Base-by-base conservation (phyloP, 2,113 vertebrate genomes). In the Passer domesticus region DNA sequence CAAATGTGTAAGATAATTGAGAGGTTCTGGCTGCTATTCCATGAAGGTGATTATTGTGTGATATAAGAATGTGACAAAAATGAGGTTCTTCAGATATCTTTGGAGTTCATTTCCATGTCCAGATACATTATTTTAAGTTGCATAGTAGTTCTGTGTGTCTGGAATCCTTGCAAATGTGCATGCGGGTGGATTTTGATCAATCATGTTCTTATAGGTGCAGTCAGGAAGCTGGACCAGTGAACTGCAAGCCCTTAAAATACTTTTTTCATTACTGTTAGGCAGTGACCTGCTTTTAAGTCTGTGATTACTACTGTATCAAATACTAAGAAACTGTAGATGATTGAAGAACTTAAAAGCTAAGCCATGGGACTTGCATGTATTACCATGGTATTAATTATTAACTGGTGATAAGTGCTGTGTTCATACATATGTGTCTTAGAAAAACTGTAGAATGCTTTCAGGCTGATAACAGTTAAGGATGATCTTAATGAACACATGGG, bases 151-250 rank as follows among this genome's bases (percentile, higher is more conserved):
- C 37, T 66, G 2, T 44, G 31, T 76, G 12, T 89, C n/a, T 88
- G 46, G 25, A 52, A 31, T 37, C 68, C 39, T 59, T 95, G n/a
- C 20, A 56, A 30, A 72, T 37, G 10, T 78, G 49, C 9, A 30
- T 22, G 15, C 0, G 0, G 53, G 9, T 79, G 64, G 12, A n/a
- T 83, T 90, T 88, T 30, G 74, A 3, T 73, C 1, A 0, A 9
- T 90, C 22, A 1, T 37, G 3, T 87, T 66, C 63, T 83, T 28
- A 17, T 39, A 77, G 33, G 25, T 75, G 13, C 41, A 64, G 3
- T 44, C 74, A 88, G 52, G 69, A 90, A 90, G 88, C 18, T 14
- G 35, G 55, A 89, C 25, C n/a, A 68, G 19, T 79, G 50, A 68
- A 41, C 52, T 79, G 11, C 50, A 27, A 83, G 39, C 30, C 86